Base-by-base conservation (phyloP, 2,888 invertebrate genomes). In the Cosmia trapezina region DNA sequence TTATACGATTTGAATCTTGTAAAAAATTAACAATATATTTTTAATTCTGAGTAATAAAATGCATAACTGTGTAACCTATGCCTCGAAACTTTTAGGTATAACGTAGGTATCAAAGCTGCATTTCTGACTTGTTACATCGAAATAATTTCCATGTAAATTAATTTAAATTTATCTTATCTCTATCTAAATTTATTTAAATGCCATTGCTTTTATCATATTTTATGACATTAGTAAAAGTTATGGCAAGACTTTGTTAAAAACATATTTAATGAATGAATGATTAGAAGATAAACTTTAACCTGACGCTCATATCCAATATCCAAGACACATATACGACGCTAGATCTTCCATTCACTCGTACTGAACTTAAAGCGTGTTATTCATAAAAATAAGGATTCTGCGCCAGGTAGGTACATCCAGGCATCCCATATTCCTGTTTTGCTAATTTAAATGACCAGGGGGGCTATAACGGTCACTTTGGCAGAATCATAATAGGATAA, bases 161-260 rank as follows among this genome's bases (percentile, higher is more conserved):
- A 28, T 28, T 28, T 28, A 28, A 28, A 28, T 28, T 28, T 33
- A 59, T 62, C 9, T 37, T 59, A 64, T 60, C 41, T 53, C 74
- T 17, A 53, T 11, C 11, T 54, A 47, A 47, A 73, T 76, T 51
- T 53, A 79, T 56, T 33, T 63, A 69, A 69, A 73, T 78, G 62
- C 66, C 63, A 64, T 59, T 73, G 51, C 33, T 81, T 81, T 70
- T 77, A 49, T 70, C n/a, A 47, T 62, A 63, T 47, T 59, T 33
- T 65, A 78, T 64, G 69, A 76, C 61, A 66, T 65, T 56, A 33
- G 59, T 71, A 71, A 62, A 59, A 33, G 8, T 61, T 63, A 86
- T 84, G 84, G 86, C 86, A 82, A 85, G 67, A 82, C 80, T 86
- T 84, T 84, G 78, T 82, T 84, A 56, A 67, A 65, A 71, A 62